phyloP scores from a whole-genome alignment of 2,113 vertebrate species.

The Picathartes gymnocephalus region DNA sequence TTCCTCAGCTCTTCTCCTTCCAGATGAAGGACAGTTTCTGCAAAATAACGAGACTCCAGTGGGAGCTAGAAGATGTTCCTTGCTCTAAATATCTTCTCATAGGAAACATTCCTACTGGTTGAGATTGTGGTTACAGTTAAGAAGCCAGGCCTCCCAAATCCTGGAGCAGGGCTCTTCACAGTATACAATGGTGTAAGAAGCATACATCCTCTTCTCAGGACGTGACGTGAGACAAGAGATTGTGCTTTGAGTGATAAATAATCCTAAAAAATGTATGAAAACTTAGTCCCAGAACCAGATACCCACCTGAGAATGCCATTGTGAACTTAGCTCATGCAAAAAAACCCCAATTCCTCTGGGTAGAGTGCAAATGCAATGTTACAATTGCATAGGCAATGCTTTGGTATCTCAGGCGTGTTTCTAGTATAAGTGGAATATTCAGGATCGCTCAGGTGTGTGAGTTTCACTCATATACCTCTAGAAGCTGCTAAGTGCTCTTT shows the following conservation, averaged over 20 bases:
- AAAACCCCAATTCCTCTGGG: rapidly evolving
- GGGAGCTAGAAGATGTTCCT: background rate
- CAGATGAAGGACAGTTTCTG: background rate
- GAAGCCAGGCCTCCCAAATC: background rate
- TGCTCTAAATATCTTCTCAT: background rate
- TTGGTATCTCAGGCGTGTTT: background rate
- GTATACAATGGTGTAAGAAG: background rate
- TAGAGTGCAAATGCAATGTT: background rate
- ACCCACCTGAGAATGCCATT: background rate
- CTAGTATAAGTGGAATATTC: background rate
- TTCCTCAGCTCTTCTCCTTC: background rate
- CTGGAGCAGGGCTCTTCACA: background rate
- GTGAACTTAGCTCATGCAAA: background rate
- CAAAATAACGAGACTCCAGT: background rate
- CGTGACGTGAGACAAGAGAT: background rate
- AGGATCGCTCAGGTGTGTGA: background rate
- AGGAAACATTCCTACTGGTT: background rate
- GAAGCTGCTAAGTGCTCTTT: background rate
- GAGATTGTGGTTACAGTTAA: background rate
- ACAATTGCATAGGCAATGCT: background rate
- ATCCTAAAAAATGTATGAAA: background rate
- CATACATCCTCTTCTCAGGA: background rate
- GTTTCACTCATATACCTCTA: background rate
- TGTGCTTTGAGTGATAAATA: background rate
- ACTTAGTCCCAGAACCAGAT: background rate